Evolutionary conservation across 2,797 vertebrate genomes (phyloP), one percentile per base, ranked within the genome.

Genomic region (Pyrocephalus nanus): DNA sequence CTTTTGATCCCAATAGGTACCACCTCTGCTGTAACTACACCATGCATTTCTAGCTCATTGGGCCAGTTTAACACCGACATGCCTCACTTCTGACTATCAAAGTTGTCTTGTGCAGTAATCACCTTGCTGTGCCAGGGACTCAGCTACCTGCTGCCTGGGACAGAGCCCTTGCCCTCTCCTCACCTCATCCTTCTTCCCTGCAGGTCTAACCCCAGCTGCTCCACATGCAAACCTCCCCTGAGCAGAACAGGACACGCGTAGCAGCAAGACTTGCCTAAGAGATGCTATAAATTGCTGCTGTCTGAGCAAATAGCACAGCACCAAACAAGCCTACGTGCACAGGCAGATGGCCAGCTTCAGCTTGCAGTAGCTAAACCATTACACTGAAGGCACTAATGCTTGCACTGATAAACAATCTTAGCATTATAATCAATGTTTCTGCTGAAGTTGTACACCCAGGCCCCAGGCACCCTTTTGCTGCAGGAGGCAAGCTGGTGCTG

Each of bases 261-360:
- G 77, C 80, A 67, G 82, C 55, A n/a, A 75, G 91, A 25, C 60
- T 80, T 66, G 71, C 74, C 84, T 74, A 87, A 78, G 76, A 81
- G 53, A 40, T 45, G 53, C 88, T 92, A 48, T 43, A 73, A 93
- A 86, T 53, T 40, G 50, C 64, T 50, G 45, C 75, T 76, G 32
- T 17, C 58, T 72, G 27, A 64, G 54, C 86, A 94, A 61, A 81
- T 36, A 92, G 16, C 62, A 29, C 86, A 88, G 73, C 67, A 14
- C 72, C 2, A 1, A 76, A 65, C 40, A 95, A 91, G 86, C 62
- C 89, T 36, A 89, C 48, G 13, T 2, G 45, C 70, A 86, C 76
- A 73, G 79, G 86, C 88, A 86, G 75, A 76, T 47, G 55, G 66
- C 85, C 89, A 91, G 53, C 38, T 89, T 76, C 79, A 89, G 88